Evolutionary conservation across 2,113 vertebrate genomes (phyloP).

Genomic region (Hoplias malabaricus): DNA sequence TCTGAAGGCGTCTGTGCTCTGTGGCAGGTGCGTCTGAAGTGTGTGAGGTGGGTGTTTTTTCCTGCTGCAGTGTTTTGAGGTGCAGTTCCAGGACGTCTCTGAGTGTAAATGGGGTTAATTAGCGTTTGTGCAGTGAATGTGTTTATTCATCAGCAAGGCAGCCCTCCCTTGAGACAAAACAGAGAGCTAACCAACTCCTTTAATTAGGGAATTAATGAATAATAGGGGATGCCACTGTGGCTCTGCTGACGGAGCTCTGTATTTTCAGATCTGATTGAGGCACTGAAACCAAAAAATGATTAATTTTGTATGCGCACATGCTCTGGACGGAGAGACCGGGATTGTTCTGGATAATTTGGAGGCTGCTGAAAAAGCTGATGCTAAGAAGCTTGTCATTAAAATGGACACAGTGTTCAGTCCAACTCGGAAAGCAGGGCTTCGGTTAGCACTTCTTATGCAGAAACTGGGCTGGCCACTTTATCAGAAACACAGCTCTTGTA

Average conservation of each 20-base stretch:
- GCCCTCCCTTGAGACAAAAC: constrained; percentile 41
- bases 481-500: no score
- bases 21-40: background rate
- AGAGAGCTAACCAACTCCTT: constrained; percentile 50
- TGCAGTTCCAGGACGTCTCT: constrained; percentile 27
- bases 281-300: constrained; percentile 2
- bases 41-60: constrained; percentile 17
- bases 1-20: background rate
- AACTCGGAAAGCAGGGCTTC: no score
- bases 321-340: background rate
- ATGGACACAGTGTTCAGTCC: no score
- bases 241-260: constrained; percentile 30
- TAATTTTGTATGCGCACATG: background rate
- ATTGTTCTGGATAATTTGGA: no score
- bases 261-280: constrained; percentile 35
- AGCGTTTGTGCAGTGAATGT: constrained; percentile 48
- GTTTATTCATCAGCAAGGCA: constrained; percentile 56
- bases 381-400: no score
- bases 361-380: no score
- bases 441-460: no score
- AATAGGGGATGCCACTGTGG: constrained; percentile 23
- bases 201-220: constrained; percentile 56
- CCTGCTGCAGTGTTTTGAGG: constrained; percentile 10
- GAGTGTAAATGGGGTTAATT: constrained; percentile 57
- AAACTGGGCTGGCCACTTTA: no score